A percentile compares a stretch with the other conserved stretches of the same genome.
phyloP scores from a whole-genome alignment of 2,113 vertebrate species.

The Pteruthius melanotis region DNA sequence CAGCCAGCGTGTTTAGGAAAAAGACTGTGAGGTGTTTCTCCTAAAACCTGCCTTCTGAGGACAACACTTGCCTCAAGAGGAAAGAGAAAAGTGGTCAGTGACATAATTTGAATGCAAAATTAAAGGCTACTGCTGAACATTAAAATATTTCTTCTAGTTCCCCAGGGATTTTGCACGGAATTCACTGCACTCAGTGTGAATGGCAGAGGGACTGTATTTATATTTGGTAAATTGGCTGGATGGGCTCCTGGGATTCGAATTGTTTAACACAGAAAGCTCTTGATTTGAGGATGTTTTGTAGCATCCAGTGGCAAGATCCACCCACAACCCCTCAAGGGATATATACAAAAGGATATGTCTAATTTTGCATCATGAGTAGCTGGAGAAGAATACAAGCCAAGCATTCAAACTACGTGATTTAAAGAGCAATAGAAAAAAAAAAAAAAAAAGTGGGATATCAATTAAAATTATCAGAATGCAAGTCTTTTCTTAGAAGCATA shows the following conservation, averaged over 20 bases:
- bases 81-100: constrained; percentile 16
- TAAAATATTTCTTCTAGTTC: constrained; percentile 44
- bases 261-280: constrained; percentile 64
- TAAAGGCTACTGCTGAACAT: constrained; percentile 43
- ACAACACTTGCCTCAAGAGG: neutral
- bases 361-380: constrained; percentile 32
- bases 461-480: neutral
- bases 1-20: neutral
- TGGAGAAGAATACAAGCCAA: constrained; percentile 5
- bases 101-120: constrained; percentile 50
- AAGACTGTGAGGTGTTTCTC: neutral
- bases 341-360: constrained; percentile 39
- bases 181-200: neutral
- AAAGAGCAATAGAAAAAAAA: constrained; percentile 6
- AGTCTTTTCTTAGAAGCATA: neutral
- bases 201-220: constrained; percentile 57
- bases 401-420: neutral
- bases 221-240: constrained; percentile 61
- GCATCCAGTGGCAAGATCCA: constrained; percentile 41
- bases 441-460: neutral
- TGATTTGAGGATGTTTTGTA: constrained; percentile 63
- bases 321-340: constrained; percentile 32
- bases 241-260: constrained; percentile 45
- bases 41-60: neutral
- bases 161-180: neutral